Conservation (phyloP, 2,113 vertebrate species). For the Rafetus swinhoei region DNA sequence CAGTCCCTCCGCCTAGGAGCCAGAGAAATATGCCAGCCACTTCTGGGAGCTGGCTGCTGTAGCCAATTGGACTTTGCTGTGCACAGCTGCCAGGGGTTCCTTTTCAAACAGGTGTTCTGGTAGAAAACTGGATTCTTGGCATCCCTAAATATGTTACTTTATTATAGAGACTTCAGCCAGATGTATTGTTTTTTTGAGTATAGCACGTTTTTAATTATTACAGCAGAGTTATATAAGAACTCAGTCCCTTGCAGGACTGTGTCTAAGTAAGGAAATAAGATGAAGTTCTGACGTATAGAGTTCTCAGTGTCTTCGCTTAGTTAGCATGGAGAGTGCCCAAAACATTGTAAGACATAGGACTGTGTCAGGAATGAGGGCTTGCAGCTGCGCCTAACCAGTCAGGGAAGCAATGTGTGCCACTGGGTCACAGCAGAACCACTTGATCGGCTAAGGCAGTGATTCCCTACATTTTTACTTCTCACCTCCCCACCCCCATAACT, state of each 20-base stretch:
- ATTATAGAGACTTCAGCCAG: background rate
- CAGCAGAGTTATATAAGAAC: background rate
- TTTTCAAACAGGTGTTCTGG: no score
- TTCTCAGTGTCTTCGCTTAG: background rate
- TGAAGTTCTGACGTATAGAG: background rate
- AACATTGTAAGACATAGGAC: background rate
- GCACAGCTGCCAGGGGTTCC: no score
- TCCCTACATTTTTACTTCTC: no score
- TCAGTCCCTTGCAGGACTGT: background rate
- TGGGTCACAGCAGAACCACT: background rate
- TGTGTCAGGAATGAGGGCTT: background rate
- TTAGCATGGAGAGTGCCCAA: background rate
- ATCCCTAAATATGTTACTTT: background rate
- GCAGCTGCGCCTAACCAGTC: background rate
- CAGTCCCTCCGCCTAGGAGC: no score
- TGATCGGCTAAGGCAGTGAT: background rate
- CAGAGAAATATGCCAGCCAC: no score
- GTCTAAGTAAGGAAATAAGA: background rate
- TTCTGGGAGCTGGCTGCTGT: no score
- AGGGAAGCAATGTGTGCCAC: background rate
- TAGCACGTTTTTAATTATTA: background rate
- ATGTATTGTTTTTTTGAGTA: background rate
- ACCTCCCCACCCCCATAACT: accelerated
- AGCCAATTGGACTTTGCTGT: no score
- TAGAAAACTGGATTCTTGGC: no score